phyloP scores from a whole-genome alignment of 2,797 vertebrate species.

The Schizopygopsis pylzovi region DNA sequence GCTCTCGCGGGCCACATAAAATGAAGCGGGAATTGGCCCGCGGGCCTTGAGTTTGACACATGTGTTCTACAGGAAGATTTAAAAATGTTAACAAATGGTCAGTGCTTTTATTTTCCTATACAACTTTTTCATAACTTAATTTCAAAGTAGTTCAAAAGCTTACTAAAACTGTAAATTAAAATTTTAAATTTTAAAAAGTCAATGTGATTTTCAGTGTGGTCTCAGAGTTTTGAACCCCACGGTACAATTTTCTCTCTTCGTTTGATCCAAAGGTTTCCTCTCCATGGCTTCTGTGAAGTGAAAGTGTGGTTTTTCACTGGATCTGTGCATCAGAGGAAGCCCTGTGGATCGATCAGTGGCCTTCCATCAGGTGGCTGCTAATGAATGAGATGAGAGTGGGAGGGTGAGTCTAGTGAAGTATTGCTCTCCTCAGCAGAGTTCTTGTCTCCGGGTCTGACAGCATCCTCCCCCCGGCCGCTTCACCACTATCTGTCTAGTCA shows the following conservation, averaged over 20 bases:
- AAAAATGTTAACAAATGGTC: neutral
- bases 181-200: neutral
- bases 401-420: conserved; percentile 39
- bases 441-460: conserved; percentile 68
- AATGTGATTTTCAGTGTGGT: neutral
- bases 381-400: conserved; percentile 52
- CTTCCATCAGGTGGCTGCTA: conserved; percentile 55
- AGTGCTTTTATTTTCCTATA: neutral
- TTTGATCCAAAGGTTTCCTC: conserved; percentile 2
- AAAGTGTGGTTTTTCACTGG: conserved; percentile 23
- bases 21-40: too few species aligned
- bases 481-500: conserved; percentile 73
- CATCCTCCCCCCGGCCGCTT: conserved; percentile 68
- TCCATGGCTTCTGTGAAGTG: neutral
- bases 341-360: conserved; percentile 50
- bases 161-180: neutral
- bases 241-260: neutral
- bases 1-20: too few species aligned
- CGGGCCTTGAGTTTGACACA: too few species aligned
- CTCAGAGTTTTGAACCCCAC: neutral
- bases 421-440: conserved; percentile 60
- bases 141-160: neutral
- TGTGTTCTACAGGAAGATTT: neutral
- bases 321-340: conserved; percentile 27
- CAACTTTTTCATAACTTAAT: neutral